Conservation (phyloP, 2,888 invertebrate species). For the Amiota communis region DNA sequence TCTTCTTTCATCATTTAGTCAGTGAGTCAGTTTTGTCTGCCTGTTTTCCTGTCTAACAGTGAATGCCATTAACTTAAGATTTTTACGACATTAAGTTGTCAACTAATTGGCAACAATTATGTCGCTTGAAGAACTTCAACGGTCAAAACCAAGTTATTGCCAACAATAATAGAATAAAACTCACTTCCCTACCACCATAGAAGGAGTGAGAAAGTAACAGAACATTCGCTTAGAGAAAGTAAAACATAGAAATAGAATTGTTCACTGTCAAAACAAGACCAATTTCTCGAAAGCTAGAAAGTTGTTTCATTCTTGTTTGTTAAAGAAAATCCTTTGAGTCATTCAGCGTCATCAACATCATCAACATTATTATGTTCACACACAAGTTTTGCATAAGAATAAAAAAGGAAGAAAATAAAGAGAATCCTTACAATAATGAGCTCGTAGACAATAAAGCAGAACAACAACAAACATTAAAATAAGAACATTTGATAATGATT, state of each 20-base stretch:
- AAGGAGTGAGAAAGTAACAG: slow-evolving; percentile 51
- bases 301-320: neutral
- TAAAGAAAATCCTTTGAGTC: slow-evolving; percentile 22
- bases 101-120: slow-evolving; percentile 68
- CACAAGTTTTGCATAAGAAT: neutral
- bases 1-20: neutral
- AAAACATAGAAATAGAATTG: neutral
- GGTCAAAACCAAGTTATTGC: neutral
- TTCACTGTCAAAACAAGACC: slow-evolving; percentile 29
- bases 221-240: slow-evolving; percentile 41
- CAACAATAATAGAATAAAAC: slow-evolving; percentile 44
- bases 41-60: slow-evolving; percentile 31
- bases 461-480: slow-evolving; percentile 56
- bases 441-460: slow-evolving; percentile 1
- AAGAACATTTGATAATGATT: slow-evolving; percentile 65
- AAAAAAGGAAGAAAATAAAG: neutral
- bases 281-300: neutral
- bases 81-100: slow-evolving; percentile 67
- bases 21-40: neutral
- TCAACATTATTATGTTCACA: slow-evolving; percentile 24
- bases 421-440: slow-evolving; percentile 11
- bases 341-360: slow-evolving; percentile 23
- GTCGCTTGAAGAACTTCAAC: slow-evolving; percentile 30
- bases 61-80: slow-evolving; percentile 57
- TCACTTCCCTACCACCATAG: too few species aligned